Conservation (phyloP, 2,888 invertebrate genomes). For the Drosophila sordidapex region DNA sequence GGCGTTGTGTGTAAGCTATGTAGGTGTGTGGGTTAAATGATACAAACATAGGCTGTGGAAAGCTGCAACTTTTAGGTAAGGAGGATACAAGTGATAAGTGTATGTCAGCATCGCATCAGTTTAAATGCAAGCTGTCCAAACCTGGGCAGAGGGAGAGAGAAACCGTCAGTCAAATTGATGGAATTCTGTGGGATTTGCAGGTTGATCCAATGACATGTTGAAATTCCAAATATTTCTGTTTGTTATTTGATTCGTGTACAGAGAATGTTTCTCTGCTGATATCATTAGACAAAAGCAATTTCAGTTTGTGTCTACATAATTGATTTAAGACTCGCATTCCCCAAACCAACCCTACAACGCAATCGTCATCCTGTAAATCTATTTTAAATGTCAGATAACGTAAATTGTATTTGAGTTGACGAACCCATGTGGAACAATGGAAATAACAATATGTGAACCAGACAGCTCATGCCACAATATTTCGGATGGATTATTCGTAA, state of each 20-base stretch:
- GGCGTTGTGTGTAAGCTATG: neutral
- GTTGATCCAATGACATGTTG: conserved; percentile 16
- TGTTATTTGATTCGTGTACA: conserved; percentile 35
- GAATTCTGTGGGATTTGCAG: conserved; percentile 22
- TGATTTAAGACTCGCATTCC: conserved; percentile 33
- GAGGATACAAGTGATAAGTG: conserved; percentile 10
- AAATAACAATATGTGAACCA: neutral
- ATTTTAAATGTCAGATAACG: conserved; percentile 25
- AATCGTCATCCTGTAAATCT: conserved; percentile 8
- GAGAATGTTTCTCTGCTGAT: conserved; percentile 12
- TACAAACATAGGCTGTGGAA: conserved; percentile 36
- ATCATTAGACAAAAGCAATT: conserved; percentile 44
- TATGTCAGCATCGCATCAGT: conserved; percentile 16
- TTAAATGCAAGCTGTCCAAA: conserved; percentile 11
- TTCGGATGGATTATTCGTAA: conserved; percentile 1
- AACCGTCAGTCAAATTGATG: conserved; percentile 14
- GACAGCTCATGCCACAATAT: conserved; percentile 14
- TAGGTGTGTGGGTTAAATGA: conserved; percentile 36
- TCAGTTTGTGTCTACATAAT: conserved; percentile 40
- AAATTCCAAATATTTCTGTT: conserved; percentile 37
- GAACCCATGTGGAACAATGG: neutral
- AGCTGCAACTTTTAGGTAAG: conserved; percentile 17
- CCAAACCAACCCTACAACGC: conserved; percentile 3
- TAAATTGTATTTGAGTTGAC: conserved; percentile 16
- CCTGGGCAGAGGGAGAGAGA: neutral